Conservation (phyloP, 2,888 invertebrate genomes). For the Nomada ruficornis region DNA sequence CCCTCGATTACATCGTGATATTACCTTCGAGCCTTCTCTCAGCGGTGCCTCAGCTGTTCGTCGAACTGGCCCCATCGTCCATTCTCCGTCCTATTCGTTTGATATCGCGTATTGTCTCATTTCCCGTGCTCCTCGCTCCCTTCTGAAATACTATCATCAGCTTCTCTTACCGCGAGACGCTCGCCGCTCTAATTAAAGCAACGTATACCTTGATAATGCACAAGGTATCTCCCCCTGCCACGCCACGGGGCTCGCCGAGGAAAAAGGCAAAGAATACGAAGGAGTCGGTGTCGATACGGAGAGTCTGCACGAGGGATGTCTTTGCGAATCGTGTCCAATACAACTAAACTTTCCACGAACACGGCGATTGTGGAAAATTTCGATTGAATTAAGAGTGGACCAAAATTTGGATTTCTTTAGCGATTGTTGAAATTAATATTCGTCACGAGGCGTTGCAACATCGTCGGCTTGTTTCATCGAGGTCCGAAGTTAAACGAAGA, state of each 20-base stretch:
- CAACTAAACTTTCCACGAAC: not conserved
- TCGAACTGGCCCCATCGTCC: slow-evolving; percentile 25
- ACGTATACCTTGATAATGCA: slow-evolving; percentile 45
- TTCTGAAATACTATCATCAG: slow-evolving; percentile 56
- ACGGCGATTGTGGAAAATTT: not conserved
- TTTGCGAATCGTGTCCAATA: not conserved
- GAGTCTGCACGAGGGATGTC: not conserved
- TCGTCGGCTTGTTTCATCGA: not conserved
- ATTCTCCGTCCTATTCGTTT: slow-evolving; percentile 16
- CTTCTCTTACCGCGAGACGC: slow-evolving; percentile 38
- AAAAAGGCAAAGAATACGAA: not conserved
- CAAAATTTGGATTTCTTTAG: too few species aligned
- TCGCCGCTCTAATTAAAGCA: slow-evolving; percentile 51
- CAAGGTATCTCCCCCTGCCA: slow-evolving; percentile 34
- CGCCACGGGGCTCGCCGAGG: not conserved
- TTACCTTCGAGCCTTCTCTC: slow-evolving; percentile 22
- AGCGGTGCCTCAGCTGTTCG: slow-evolving; percentile 13
- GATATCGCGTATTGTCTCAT: slow-evolving; percentile 56
- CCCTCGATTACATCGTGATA: slow-evolving; percentile 31
- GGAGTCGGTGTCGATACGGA: slow-evolving; percentile 20
- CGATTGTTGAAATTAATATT: slow-evolving; percentile 16
- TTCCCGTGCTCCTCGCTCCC: slow-evolving; percentile 39
- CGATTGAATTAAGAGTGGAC: too few species aligned
- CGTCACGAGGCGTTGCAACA: not conserved
- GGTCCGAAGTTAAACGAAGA: not conserved